A percentile compares a stretch with the other conserved stretches of the same genome.
Conservation (phyloP, 2,113 vertebrate genomes). For the Collichthys lucidus region DNA sequence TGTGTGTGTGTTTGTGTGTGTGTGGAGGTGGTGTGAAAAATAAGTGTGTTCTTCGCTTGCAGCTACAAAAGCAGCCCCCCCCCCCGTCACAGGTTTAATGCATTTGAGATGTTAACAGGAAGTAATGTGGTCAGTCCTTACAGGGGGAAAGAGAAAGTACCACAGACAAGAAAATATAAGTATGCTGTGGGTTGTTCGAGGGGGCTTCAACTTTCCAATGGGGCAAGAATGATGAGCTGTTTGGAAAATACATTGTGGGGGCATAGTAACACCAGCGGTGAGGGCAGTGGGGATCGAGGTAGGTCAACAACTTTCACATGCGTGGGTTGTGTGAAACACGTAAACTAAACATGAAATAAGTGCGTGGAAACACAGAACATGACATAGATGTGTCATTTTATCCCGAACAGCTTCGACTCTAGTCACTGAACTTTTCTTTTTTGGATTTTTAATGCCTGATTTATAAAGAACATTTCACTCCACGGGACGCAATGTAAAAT, state of each 20-base stretch:
- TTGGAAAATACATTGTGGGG: constrained; percentile 56
- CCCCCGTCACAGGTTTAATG: constrained; percentile 25
- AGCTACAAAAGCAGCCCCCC: constrained; percentile 33
- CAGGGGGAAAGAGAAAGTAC: constrained; percentile 61
- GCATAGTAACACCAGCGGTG: neutral
- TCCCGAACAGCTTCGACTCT: neutral
- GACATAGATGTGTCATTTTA: neutral
- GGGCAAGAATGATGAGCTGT: constrained; percentile 23
- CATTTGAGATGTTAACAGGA: constrained; percentile 59
- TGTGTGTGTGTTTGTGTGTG: neutral
- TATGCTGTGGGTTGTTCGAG: constrained; percentile 11
- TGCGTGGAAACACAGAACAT: neutral
- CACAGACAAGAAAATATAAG: constrained; percentile 6
- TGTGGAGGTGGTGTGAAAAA: constrained; percentile 30
- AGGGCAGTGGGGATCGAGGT: constrained; percentile 17
- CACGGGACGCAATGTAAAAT: neutral
- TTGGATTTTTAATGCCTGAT: neutral
- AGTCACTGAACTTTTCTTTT: neutral
- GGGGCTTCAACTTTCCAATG: constrained; percentile 41
- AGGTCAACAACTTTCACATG: constrained; percentile 6
- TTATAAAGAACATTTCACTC: neutral
- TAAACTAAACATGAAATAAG: neutral
- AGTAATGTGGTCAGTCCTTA: constrained; percentile 59
- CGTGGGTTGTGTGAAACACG: neutral
- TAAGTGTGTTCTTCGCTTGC: neutral